Conservation (phyloP, 53 echinoderm and acorn worm species). For the Hippasteria phrygiana region DNA sequence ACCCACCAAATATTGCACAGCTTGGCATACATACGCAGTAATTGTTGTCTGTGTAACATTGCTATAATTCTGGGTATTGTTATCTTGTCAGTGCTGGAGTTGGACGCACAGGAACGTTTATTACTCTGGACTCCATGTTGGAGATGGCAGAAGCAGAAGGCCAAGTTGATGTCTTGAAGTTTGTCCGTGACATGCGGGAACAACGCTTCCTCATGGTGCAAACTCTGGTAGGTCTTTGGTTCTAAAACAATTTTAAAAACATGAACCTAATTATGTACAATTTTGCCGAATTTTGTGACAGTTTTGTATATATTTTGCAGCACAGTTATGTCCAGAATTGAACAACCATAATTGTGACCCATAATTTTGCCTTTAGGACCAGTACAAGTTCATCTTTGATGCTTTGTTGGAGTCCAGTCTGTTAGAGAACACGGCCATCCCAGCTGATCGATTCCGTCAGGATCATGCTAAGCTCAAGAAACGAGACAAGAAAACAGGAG, state of each 20-base stretch:
- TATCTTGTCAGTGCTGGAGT: constrained; percentile 82
- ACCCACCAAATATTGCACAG: too few relatives aligned
- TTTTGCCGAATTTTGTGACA: too few relatives aligned
- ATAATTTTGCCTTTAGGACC: too few relatives aligned
- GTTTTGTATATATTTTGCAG: too few relatives aligned
- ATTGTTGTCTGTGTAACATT: neutral
- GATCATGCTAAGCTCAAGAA: constrained; percentile 2
- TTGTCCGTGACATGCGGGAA: constrained; percentile 81
- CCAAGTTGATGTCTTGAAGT: constrained; percentile 77
- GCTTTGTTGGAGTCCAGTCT: constrained; percentile 69
- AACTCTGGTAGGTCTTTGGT: constrained; percentile 69
- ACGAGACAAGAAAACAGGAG: constrained; percentile 12
- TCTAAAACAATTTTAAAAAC: too few relatives aligned
- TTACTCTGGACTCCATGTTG: constrained; percentile 82
- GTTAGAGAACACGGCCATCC: constrained; percentile 41
- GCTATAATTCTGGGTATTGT: too few relatives aligned
- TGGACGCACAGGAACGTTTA: constrained; percentile 87
- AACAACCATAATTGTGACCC: too few relatives aligned
- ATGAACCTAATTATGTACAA: too few relatives aligned
- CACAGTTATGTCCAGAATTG: too few relatives aligned
- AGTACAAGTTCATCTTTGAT: constrained; percentile 82
- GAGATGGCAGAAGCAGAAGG: constrained; percentile 74
- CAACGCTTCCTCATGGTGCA: constrained; percentile 87
- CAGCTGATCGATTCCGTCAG: constrained; percentile 1
- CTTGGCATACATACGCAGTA: too few relatives aligned